phyloP scores from a whole-genome alignment of 2,113 vertebrate genomes.

The Melanocharis versteri region DNA sequence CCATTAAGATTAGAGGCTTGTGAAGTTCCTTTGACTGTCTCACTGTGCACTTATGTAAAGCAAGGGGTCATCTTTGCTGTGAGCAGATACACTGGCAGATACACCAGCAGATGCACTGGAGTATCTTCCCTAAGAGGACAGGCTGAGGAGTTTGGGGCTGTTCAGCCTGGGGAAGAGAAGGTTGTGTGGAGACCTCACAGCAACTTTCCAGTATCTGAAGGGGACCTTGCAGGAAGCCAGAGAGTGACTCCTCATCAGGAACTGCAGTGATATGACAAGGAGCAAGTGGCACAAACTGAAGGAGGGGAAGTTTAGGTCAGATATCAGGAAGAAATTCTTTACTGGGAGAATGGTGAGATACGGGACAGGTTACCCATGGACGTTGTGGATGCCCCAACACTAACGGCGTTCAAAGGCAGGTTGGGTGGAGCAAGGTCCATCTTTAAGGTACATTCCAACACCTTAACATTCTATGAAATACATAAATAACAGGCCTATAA shows the following conservation, averaged over 20 bases:
- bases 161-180: neutral
- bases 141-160: neutral
- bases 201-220: neutral
- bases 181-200: neutral
- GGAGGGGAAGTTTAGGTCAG: neutral
- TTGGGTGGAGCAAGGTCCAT: neutral
- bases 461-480: neutral
- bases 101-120: neutral
- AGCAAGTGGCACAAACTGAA: neutral
- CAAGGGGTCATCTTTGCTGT: neutral
- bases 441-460: neutral
- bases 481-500: neutral
- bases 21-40: neutral
- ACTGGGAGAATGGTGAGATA: neutral
- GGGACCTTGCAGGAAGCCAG: neutral
- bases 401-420: neutral
- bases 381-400: fast-evolving
- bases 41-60: neutral
- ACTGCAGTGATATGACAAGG: neutral
- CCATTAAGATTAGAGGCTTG: neutral
- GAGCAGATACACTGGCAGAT: neutral
- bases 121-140: neutral
- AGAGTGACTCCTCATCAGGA: neutral
- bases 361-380: neutral
- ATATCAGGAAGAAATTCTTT: neutral